Conservation (phyloP, 2,113 vertebrate genomes). For the Petrocephalus microphthalmus region DNA sequence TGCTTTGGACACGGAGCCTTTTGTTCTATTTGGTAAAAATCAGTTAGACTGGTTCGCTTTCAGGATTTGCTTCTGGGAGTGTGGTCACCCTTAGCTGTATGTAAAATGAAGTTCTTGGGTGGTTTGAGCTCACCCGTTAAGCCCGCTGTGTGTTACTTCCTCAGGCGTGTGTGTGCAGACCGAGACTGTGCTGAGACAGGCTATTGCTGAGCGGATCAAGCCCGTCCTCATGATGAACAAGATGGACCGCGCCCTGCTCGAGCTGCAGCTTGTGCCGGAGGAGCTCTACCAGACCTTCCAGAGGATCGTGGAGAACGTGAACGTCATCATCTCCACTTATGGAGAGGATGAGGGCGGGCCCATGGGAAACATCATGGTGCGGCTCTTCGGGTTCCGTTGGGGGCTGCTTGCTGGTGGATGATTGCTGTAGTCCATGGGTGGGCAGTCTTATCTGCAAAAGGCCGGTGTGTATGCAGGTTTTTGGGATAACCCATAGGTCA, state of each 20-base stretch:
- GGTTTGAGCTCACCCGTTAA: not conserved
- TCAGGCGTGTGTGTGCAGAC: conserved; percentile 92
- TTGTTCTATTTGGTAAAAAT: not conserved
- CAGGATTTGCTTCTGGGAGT: not conserved
- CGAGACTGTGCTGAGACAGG: conserved; percentile 90
- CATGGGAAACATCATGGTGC: conserved; percentile 90
- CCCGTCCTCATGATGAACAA: conserved; percentile 99
- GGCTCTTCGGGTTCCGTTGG: conserved; percentile 33
- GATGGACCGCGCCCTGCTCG: conserved; percentile 90
- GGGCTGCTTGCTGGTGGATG: no score
- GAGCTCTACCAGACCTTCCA: conserved; percentile 94
- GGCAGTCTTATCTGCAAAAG: no score
- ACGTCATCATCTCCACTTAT: conserved; percentile 90
- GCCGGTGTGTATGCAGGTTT: no score
- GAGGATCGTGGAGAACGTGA: conserved; percentile 88
- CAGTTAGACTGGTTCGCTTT: no score
- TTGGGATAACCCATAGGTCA: no score
- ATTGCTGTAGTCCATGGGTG: no score
- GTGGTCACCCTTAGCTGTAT: not conserved
- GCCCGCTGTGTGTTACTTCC: not conserved
- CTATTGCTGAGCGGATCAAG: conserved; percentile 88
- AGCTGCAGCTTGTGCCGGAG: conserved; percentile 85
- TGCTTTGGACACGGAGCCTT: not conserved
- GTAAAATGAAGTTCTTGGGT: not conserved
- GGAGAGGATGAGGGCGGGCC: conserved; percentile 83